Percentiles rank a stretch among this genome's conserved stretches.
Evolutionary conservation across 2,888 invertebrate genomes (phyloP).

Genomic region (Elegia similella): DNA sequence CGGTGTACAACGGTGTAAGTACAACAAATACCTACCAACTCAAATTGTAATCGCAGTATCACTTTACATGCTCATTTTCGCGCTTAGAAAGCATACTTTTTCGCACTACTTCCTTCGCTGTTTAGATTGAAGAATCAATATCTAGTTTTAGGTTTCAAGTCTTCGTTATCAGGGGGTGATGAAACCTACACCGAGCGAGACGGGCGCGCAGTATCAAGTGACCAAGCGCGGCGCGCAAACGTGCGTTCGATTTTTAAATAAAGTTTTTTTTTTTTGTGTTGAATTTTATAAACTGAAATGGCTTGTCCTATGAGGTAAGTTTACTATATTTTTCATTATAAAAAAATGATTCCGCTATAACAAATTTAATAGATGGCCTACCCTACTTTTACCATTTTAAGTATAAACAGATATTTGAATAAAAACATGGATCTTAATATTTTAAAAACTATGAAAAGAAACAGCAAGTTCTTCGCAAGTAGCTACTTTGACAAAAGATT

Average conservation of each 20-base stretch:
- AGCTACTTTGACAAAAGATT: no score
- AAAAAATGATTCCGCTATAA: no score
- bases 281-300: constrained; percentile 44
- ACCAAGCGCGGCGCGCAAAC: constrained; percentile 42
- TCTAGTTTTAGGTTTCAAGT: constrained; percentile 42
- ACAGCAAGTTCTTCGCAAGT: no score
- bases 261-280: constrained; percentile 19
- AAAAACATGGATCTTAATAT: no score
- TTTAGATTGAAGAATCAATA: constrained; percentile 27
- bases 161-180: constrained; percentile 36
- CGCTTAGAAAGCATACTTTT: constrained; percentile 18
- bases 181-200: constrained; percentile 40
- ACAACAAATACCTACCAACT: no score
- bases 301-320: constrained; percentile 73
- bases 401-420: no score
- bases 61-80: constrained; percentile 6
- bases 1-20: no score
- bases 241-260: constrained; percentile 24
- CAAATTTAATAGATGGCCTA: no score
- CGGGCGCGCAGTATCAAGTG: constrained; percentile 38
- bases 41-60: not conserved
- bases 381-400: no score
- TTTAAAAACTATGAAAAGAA: no score
- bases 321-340: no score
- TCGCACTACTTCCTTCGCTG: constrained; percentile 15